Evolutionary conservation across 1,140 invertebrate species (phyloP), one percentile per base, ranked within the genome.

Genomic region (Oryctes rhinoceros): DNA sequence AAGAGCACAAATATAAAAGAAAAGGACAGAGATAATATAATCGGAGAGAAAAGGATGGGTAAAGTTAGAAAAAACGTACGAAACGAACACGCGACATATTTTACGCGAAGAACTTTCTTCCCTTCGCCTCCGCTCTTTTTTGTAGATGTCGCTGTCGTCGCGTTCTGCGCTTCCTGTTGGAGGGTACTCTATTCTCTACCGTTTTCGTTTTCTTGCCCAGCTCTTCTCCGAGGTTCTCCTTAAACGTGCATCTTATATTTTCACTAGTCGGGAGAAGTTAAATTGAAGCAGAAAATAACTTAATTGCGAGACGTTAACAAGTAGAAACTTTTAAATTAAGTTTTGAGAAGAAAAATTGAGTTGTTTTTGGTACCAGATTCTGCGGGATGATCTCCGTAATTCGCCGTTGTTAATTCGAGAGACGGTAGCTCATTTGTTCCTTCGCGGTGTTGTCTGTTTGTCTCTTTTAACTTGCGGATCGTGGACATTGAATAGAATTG

Each of bases 241-340:
- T 71, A 71, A 71, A 71, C 35, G 65, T 24, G 65, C 65, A 71
- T 71, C 24, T 71, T 71, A 71, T 24, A 71, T 71, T 71, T 71
- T 71, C 65, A 71, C 65, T 37, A 71, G 65, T 24, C 75, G 18
- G 4, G 37, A 44, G 47, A 76, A 76, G 75, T 76, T 76, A 76
- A 76, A 76, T 48, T 76, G 75, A 76, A 76, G 75, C 75, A 11
- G 75, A 76, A 76, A 76, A 76, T 76, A 76, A 76, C 75, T 76
- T 76, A 76, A 76, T 76, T 76, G 47, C 75, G 39, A 76, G 47
- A 76, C 75, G 75, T 76, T 76, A 76, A 76, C 75, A 76, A 76
- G 75, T 76, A 37, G 20, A 76, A 76, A 76, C 75, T 76, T 76
- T 76, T 76, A 76, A 76, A 76, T 76, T 76, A 76, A 76, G 75